Evolutionary conservation across 2,113 vertebrate species (phyloP).

Genomic region (Phaetusa simplex): DNA sequence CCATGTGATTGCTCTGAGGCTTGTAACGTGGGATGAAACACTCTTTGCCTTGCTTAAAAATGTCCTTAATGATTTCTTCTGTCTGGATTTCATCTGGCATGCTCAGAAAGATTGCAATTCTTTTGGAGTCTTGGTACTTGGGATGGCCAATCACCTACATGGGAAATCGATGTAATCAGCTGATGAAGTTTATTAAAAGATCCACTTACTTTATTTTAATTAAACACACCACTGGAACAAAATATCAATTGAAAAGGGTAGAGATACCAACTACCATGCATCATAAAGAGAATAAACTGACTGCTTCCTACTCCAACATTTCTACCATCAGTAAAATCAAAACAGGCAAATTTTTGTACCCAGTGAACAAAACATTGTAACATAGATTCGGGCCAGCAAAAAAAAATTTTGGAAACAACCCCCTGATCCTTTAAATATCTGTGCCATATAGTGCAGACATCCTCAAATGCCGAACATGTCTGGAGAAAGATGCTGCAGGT

Average conservation of each 20-base stretch:
- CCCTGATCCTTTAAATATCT: background rate
- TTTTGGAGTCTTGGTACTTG: conserved; percentile 79
- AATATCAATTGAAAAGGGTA: background rate
- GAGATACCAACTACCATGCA: background rate
- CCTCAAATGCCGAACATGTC: background rate
- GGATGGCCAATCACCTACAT: conserved; percentile 84
- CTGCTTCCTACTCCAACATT: background rate
- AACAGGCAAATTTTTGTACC: background rate
- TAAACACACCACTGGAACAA: background rate
- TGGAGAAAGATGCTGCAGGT: background rate
- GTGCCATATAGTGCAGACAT: background rate
- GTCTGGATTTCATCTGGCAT: conserved; percentile 91
- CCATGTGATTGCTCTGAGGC: conserved; percentile 84
- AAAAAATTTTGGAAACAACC: background rate
- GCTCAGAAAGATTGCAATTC: conserved; percentile 91
- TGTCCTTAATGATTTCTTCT: conserved; percentile 83
- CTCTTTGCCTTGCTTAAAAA: conserved; percentile 83
- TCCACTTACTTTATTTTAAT: background rate
- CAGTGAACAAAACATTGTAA: background rate
- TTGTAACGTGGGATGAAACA: conserved; percentile 92
- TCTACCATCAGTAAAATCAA: background rate
- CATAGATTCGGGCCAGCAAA: background rate
- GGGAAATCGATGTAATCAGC: background rate
- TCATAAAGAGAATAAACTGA: background rate
- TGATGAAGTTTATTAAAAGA: background rate